A percentile compares a stretch with the other conserved stretches of the same genome.
Evolutionary conservation across 1,140 invertebrate genomes (phyloP).

Genomic region (Bradysia coprophila): DNA sequence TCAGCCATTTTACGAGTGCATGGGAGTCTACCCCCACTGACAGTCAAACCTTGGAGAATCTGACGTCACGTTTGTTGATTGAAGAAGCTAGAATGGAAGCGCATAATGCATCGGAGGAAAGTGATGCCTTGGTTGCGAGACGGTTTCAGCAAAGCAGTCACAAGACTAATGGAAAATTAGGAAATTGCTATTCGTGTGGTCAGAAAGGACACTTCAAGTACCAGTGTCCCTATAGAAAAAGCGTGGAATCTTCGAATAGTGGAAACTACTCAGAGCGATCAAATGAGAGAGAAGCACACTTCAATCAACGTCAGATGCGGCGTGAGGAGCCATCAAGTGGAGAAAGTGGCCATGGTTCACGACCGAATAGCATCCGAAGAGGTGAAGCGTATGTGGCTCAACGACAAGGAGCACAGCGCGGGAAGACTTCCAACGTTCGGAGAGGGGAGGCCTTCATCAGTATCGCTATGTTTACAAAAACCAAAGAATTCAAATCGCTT

Average conservation of each 20-base stretch:
- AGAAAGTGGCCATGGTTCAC: background rate
- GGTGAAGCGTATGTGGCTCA: too few relatives aligned
- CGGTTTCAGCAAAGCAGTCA: too few relatives aligned
- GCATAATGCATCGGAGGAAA: background rate
- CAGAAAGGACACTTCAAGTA: background rate
- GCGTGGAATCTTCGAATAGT: background rate
- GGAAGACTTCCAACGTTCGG: too few relatives aligned
- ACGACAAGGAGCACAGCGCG: too few relatives aligned
- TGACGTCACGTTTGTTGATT: constrained; percentile 11
- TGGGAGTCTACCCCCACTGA: constrained; percentile 14
- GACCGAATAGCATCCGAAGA: too few relatives aligned
- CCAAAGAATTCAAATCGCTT: background rate
- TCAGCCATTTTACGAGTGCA: constrained; percentile 17
- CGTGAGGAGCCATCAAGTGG: background rate
- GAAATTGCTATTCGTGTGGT: background rate
- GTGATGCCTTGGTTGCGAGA: constrained; percentile 3
- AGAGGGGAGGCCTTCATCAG: background rate
- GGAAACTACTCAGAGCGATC: background rate
- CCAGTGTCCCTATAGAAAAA: background rate
- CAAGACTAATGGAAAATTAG: background rate
- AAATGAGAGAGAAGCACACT: background rate
- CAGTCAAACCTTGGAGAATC: constrained; percentile 12
- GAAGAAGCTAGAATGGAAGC: constrained; percentile 8
- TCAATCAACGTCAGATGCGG: background rate
- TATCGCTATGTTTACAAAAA: background rate